These are phyloP conservation scores for Drosophila quadrilineata DNA, from an alignment of 1,140 invertebrate species.

Conservation along the genomic window DNA sequence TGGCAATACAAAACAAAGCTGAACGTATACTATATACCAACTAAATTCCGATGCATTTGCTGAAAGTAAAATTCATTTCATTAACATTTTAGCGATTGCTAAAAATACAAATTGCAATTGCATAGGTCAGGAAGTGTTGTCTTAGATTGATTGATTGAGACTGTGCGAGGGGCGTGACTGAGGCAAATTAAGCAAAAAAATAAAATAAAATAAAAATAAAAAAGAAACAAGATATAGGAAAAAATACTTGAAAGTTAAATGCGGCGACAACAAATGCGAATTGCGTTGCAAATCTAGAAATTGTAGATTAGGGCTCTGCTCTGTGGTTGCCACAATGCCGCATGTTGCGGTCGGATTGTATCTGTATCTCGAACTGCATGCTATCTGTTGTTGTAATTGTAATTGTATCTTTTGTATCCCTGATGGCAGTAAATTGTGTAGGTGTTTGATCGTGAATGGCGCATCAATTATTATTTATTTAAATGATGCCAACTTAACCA, in stretches of 20 bases:
- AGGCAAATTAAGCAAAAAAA: not conserved
- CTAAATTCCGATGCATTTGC: too few relatives aligned
- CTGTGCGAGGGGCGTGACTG: not conserved
- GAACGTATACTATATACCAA: too few relatives aligned
- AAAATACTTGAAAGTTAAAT: not conserved
- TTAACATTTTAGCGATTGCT: constrained; percentile 11
- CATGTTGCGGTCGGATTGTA: constrained; percentile 21
- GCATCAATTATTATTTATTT: constrained; percentile 5
- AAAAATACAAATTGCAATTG: constrained; percentile 30
- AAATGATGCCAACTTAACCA: not conserved
- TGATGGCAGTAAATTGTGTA: not conserved
- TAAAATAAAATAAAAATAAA: not conserved
- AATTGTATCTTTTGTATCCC: not conserved
- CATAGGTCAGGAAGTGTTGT: constrained; percentile 39
- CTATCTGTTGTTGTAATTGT: not conserved
- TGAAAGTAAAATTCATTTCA: too few relatives aligned
- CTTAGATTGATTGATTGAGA: not conserved
- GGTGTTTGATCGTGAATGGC: not conserved
- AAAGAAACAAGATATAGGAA: constrained; percentile 1
- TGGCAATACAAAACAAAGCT: too few relatives aligned
- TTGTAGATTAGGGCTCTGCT: not conserved
- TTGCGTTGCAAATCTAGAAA: constrained; percentile 24
- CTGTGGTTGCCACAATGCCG: constrained; percentile 25
- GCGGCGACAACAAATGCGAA: constrained; percentile 34
- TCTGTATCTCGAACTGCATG: not conserved